Evolutionary conservation across 2,888 invertebrate species (phyloP), one percentile per base, ranked within the genome.

Genomic region (Plutella xylostella): DNA sequence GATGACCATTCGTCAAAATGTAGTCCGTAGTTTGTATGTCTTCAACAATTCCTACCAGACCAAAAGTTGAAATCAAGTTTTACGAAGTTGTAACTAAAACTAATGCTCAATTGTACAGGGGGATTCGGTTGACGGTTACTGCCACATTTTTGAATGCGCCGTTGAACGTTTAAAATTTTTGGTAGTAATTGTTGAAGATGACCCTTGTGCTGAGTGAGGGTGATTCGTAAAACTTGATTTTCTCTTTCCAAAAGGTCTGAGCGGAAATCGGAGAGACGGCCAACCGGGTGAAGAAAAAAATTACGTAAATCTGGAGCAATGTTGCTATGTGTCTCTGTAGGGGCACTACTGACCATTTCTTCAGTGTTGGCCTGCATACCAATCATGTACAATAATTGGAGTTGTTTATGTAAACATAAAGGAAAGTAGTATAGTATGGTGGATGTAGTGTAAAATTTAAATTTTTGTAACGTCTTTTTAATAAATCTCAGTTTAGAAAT

Each of bases 321-420:
- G 52, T 80, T 80, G 80, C 74, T 79, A 72, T 79, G 79, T 67
- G 63, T 78, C 52, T 79, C 80, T 1, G 48, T 77, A 48, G 77
- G 72, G 51, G 73, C 74, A 47, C 58, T 80, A 51, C 69, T 79
- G 45, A 76, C 76, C 1, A 73, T 79, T 28, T 77, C 77, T 28
- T 63, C 79, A 38, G 46, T 77, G 35, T 61, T 80, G 39, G 75
- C 79, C 39, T 79, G 79, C 54, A 66, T 77, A 1, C 78, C 80
- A 2, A 72, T 76, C 48, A 76, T 77, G 59, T 72, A 64, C 54
- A 58, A 65, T 38, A 34, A 14, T 15, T 15, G 34, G 28, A n/a
- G n/a, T n/a, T n/a, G n/a, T n/a, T n/a, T n/a, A n/a, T n/a, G n/a
- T n/a, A n/a, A n/a, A n/a, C n/a, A n/a, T n/a, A n/a, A n/a, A n/a